Percentiles rank a stretch among this genome's conserved stretches.
These are phyloP conservation scores for Falco cherrug DNA, from an alignment of 2,797 vertebrate species.

Conservation along the genomic window DNA sequence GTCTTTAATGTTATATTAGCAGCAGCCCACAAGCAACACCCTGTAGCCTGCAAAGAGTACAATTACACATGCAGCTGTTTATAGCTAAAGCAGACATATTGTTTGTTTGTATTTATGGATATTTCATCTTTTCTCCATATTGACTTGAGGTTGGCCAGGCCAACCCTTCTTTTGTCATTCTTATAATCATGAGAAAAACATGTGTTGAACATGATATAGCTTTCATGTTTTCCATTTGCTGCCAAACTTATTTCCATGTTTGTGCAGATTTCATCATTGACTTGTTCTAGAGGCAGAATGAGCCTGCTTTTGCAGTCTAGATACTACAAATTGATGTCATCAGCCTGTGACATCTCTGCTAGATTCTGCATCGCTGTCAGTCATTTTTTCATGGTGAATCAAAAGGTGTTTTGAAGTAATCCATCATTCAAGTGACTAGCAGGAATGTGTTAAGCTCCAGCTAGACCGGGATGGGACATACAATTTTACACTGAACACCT, in stretches of 20 bases:
- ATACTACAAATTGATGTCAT: neutral
- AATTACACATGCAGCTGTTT: neutral
- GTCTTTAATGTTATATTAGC: neutral
- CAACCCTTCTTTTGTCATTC: neutral
- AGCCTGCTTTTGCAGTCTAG: neutral
- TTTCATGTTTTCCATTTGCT: neutral
- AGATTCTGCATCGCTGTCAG: neutral
- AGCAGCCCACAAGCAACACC: neutral
- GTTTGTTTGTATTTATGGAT: neutral
- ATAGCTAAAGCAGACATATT: neutral
- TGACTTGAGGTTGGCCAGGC: neutral
- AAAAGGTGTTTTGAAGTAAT: neutral
- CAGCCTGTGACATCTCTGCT: neutral
- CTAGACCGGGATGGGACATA: neutral
- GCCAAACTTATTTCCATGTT: neutral
- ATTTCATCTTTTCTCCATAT: neutral
- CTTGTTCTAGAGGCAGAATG: neutral
- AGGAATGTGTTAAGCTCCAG: slow-evolving; percentile 7
- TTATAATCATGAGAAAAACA: neutral
- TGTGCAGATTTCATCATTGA: neutral
- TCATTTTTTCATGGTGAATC: neutral
- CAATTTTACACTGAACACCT: neutral
- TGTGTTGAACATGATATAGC: neutral
- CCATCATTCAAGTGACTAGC: neutral
- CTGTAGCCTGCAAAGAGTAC: neutral